Conservation (phyloP, 2,797 vertebrate species). For the Botia kubotai region DNA sequence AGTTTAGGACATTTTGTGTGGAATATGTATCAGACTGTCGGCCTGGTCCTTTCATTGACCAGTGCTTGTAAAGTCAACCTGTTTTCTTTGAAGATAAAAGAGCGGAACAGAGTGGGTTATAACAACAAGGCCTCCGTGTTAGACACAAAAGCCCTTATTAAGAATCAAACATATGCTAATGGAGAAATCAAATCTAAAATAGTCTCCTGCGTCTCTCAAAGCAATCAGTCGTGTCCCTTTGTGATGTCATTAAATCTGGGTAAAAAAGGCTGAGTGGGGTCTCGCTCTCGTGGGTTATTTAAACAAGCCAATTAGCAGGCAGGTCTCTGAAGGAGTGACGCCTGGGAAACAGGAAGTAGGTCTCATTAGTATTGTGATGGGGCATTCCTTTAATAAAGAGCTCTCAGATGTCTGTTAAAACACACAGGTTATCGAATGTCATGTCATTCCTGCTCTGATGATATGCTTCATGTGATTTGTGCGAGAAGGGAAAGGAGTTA, state of each 20-base stretch:
- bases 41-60: not conserved
- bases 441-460: slow-evolving; percentile 17
- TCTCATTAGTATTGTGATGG: slow-evolving; percentile 65
- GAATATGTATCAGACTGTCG: not conserved
- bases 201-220: slow-evolving; percentile 57
- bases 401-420: slow-evolving; percentile 8
- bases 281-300: slow-evolving; percentile 71
- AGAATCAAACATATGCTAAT: slow-evolving; percentile 38
- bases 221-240: slow-evolving; percentile 66
- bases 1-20: not conserved
- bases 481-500: not conserved
- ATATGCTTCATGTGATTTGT: not conserved
- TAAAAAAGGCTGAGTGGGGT: slow-evolving; percentile 53
- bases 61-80: not conserved
- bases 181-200: slow-evolving; percentile 26
- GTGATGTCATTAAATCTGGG: slow-evolving; percentile 69
- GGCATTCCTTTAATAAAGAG: slow-evolving; percentile 42
- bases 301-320: slow-evolving; percentile 77
- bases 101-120: not conserved
- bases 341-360: slow-evolving; percentile 71
- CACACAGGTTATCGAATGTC: not conserved
- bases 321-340: slow-evolving; percentile 68
- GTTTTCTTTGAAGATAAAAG: slow-evolving; percentile 6
- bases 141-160: slow-evolving; percentile 28
- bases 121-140: slow-evolving; percentile 14